Percentiles rank a stretch among this genome's conserved stretches.
These are phyloP conservation scores for Globodera rostochiensis DNA, from an alignment of 1,140 invertebrate species.

Conservation along the genomic window DNA sequence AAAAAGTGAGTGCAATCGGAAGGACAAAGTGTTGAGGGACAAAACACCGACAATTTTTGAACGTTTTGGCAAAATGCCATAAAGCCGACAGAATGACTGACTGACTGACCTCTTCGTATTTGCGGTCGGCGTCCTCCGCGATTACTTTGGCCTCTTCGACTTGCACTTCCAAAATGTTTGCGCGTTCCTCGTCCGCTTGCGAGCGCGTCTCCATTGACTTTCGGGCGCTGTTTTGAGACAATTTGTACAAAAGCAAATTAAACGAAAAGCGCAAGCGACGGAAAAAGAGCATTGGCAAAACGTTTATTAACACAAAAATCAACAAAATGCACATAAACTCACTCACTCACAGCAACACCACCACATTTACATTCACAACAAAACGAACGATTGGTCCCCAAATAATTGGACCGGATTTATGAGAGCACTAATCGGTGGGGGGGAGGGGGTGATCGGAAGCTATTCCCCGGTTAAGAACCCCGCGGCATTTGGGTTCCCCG, in stretches of 20 bases:
- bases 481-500: too few relatives aligned
- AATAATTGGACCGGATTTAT: too few relatives aligned
- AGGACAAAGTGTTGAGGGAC: too few relatives aligned
- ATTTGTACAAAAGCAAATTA: neutral
- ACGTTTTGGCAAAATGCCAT: neutral
- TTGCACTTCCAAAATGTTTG: slow-evolving; percentile 88
- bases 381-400: too few relatives aligned
- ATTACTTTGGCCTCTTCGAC: slow-evolving; percentile 93
- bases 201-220: slow-evolving; percentile 97
- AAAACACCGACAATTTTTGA: neutral
- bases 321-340: too few relatives aligned
- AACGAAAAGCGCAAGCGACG: slow-evolving; percentile 28
- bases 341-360: neutral
- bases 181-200: slow-evolving; percentile 96
- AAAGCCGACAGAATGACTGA: neutral
- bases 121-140: slow-evolving; percentile 97
- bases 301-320: too few relatives aligned
- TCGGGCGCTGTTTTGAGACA: slow-evolving; percentile 77
- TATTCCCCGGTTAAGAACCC: too few relatives aligned
- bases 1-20: too few relatives aligned
- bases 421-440: too few relatives aligned
- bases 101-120: slow-evolving; percentile 91
- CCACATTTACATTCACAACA: slow-evolving; percentile 2
- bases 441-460: too few relatives aligned
- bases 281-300: neutral